A percentile compares a stretch with the other conserved stretches of the same genome.
These are phyloP conservation scores for Dione juno DNA, from an alignment of 2,888 invertebrate species.

Conservation along the genomic window DNA sequence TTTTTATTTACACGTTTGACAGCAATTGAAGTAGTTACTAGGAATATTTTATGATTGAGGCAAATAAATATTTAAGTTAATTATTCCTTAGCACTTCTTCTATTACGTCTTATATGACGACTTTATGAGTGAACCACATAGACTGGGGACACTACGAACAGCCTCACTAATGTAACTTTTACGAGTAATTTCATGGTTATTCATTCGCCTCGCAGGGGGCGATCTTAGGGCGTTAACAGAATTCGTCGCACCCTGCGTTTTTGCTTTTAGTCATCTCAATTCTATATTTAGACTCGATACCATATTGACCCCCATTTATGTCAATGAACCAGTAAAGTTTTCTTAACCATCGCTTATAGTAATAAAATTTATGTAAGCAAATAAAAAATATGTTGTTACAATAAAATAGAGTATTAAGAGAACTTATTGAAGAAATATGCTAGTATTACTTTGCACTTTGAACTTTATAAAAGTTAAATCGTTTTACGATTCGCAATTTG, in stretches of 20 bases:
- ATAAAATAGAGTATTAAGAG: constrained; percentile 32
- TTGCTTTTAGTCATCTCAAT: constrained; percentile 47
- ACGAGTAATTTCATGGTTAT: constrained; percentile 80
- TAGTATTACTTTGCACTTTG: constrained; percentile 35
- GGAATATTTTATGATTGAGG: background rate
- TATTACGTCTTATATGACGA: constrained; percentile 52
- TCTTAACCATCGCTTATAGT: constrained; percentile 38
- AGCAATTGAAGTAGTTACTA: background rate
- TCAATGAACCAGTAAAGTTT: constrained; percentile 46
- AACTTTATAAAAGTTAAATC: constrained; percentile 34
- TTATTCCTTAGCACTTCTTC: constrained; percentile 8
- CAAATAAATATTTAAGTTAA: background rate
- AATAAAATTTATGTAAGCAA: constrained; percentile 37
- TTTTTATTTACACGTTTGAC: background rate
- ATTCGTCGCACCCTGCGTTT: constrained; percentile 50
- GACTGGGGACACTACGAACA: constrained; percentile 69
- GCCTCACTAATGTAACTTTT: constrained; percentile 77
- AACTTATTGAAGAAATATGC: constrained; percentile 32
- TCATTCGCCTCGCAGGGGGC: constrained; percentile 69
- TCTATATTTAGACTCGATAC: constrained; percentile 45
- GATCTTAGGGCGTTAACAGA: constrained; percentile 51
- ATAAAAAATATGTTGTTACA: constrained; percentile 30
- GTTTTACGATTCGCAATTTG: constrained; percentile 39
- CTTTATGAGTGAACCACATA: constrained; percentile 73
- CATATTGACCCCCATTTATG: constrained; percentile 41